phyloP scores from a whole-genome alignment of 2,888 invertebrate species.

The Tachina lurida region DNA sequence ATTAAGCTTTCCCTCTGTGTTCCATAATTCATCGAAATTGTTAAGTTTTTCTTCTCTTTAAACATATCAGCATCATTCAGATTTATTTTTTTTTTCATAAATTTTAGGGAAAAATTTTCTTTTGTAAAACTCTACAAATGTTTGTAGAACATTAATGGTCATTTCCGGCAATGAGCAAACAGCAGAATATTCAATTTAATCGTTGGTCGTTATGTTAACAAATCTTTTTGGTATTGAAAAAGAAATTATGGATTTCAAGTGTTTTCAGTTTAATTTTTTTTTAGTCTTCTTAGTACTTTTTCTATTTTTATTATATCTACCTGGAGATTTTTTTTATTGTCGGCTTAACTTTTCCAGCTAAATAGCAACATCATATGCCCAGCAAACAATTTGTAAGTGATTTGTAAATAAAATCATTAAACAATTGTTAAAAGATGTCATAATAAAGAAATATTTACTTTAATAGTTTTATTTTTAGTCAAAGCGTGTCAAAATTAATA shows the following conservation, averaged over 20 bases:
- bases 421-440: no score
- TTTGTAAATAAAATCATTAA: no score
- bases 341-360: neutral
- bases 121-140: neutral
- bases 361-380: neutral
- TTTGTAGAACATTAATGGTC: neutral
- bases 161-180: neutral
- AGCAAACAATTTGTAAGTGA: neutral
- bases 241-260: neutral
- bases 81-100: neutral
- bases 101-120: neutral
- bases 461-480: no score
- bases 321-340: neutral
- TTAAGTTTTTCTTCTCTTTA: neutral
- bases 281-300: neutral
- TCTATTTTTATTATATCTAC: neutral
- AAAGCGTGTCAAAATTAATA: no score
- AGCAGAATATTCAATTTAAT: neutral
- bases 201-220: neutral
- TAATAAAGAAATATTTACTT: no score
- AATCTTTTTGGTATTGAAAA: neutral
- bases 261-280: neutral
- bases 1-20: no score
- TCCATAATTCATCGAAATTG: neutral
- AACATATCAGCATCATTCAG: neutral